Evolutionary conservation across 2,888 invertebrate species (phyloP).

Genomic region (Podotricha telesiphe): DNA sequence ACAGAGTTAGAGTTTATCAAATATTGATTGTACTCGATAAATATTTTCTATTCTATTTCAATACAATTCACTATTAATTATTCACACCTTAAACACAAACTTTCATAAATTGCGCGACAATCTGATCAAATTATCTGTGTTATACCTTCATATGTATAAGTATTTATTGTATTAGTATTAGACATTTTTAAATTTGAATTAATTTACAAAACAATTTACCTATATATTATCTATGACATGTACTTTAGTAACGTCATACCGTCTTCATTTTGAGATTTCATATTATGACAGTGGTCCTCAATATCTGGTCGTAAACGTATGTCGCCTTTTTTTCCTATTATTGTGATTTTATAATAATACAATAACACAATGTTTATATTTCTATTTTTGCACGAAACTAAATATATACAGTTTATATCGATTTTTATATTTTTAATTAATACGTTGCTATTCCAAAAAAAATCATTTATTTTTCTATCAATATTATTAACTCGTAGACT

Average conservation of each 20-base stretch:
- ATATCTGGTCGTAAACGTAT: neutral
- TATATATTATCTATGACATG: neutral
- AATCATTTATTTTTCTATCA: too few species aligned
- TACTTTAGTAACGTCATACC: neutral
- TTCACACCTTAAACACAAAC: neutral
- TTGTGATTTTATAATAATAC: neutral
- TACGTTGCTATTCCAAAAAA: too few species aligned
- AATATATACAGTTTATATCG: too few species aligned
- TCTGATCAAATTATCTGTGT: neutral
- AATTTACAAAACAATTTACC: too few species aligned
- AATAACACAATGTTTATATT: too few species aligned
- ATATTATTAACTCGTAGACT: neutral
- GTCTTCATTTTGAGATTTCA: neutral
- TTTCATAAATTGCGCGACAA: neutral
- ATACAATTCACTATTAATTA: too few species aligned
- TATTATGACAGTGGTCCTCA: neutral
- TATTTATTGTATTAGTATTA: too few species aligned
- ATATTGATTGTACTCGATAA: too few species aligned
- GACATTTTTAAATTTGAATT: too few species aligned
- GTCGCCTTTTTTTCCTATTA: neutral
- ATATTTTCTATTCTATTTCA: neutral
- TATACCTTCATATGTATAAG: neutral
- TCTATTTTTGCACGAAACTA: too few species aligned
- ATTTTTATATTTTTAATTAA: too few species aligned
- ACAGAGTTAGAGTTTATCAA: too few species aligned